phyloP scores from a whole-genome alignment of 2,113 vertebrate genomes.

The human (Homo sapiens) region GRCh38 chrX:95610501-95611000 shows the following conservation, averaged over 20 bases:
- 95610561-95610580: rapidly evolving
- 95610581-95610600: rapidly evolving
- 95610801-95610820: slow-evolving; percentile 50
- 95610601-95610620: neutral
- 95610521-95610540: rapidly evolving
- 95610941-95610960: neutral
- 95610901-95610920: neutral
- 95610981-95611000: no score
- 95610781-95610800: neutral
- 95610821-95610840: neutral
- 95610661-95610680: neutral
- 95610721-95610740: neutral
- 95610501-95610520: neutral
- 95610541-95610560: rapidly evolving
- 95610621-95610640: neutral
- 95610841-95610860: slow-evolving; percentile 46
- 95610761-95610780: neutral
- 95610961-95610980: neutral
- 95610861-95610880: slow-evolving; percentile 2
- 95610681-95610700: neutral
- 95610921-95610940: neutral
- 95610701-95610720: neutral
- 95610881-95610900: neutral
- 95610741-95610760: neutral
- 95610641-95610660: neutral